Conservation (phyloP, 2,888 invertebrate genomes). For the Leucozona laternaria region DNA sequence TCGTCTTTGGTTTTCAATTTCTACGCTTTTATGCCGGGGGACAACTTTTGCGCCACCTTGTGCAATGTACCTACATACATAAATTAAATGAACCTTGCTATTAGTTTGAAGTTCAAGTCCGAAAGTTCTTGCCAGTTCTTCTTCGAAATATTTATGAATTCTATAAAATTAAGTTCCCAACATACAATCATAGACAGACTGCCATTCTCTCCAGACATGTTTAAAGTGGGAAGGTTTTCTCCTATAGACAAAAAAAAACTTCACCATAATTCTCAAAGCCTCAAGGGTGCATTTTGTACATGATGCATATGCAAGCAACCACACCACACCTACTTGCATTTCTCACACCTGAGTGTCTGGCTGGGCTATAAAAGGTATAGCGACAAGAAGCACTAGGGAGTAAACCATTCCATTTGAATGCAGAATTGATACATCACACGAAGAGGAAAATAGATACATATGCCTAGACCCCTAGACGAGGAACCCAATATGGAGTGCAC, state of each 20-base stretch:
- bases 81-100: too few relatives aligned
- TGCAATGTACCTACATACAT: too few relatives aligned
- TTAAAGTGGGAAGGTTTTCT: conserved; percentile 19
- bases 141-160: too few relatives aligned
- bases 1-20: too few relatives aligned
- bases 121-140: too few relatives aligned
- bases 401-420: conserved; percentile 1
- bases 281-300: conserved; percentile 8
- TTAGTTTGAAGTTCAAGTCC: too few relatives aligned
- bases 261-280: conserved; percentile 38
- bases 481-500: conserved; percentile 70
- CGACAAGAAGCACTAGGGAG: conserved; percentile 1
- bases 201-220: conserved; percentile 58
- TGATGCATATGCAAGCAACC: not conserved
- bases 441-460: not conserved
- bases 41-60: too few relatives aligned
- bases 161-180: too few relatives aligned
- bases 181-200: too few relatives aligned
- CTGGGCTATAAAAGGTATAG: conserved; percentile 5
- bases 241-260: conserved; percentile 54
- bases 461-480: too few relatives aligned
- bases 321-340: not conserved
- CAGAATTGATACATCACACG: conserved; percentile 34
- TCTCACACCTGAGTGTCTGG: conserved; percentile 45
- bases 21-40: too few relatives aligned